Evolutionary conservation across 2,888 invertebrate genomes (phyloP).

Genomic region (Allolobophora icterica): DNA sequence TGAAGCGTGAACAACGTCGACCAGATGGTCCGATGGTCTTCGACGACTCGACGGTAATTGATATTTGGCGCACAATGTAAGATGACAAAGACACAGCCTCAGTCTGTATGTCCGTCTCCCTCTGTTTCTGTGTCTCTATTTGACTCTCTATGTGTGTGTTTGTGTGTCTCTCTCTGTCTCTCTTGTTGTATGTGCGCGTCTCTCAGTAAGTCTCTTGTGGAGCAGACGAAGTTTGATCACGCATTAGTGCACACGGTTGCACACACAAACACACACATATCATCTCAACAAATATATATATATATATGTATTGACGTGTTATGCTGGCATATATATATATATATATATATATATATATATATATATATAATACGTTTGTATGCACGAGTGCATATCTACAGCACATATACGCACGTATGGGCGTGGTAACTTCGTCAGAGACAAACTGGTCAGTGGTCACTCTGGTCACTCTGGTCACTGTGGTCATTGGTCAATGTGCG

Average conservation of each 20-base stretch:
- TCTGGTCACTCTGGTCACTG: too few relatives aligned
- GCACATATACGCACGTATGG: not conserved
- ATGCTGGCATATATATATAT: not conserved
- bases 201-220: not conserved
- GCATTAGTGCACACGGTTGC: too few relatives aligned
- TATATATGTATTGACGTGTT: too few relatives aligned
- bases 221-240: too few relatives aligned
- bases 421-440: too few relatives aligned
- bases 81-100: not conserved
- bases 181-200: not conserved
- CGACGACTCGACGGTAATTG: not conserved
- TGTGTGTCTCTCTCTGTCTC: not conserved
- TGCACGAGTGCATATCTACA: not conserved
- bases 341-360: not conserved
- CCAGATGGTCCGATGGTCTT: not conserved
- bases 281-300: not conserved
- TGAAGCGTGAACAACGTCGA: not conserved
- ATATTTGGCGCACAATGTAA: not conserved
- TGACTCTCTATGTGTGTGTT: not conserved
- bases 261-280: too few relatives aligned
- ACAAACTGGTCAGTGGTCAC: too few relatives aligned
- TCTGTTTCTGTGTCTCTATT: not conserved
- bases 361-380: not conserved
- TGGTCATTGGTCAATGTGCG: too few relatives aligned
- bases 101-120: not conserved